phyloP scores from a whole-genome alignment of 2,888 invertebrate species.

The Ceramica pisi region DNA sequence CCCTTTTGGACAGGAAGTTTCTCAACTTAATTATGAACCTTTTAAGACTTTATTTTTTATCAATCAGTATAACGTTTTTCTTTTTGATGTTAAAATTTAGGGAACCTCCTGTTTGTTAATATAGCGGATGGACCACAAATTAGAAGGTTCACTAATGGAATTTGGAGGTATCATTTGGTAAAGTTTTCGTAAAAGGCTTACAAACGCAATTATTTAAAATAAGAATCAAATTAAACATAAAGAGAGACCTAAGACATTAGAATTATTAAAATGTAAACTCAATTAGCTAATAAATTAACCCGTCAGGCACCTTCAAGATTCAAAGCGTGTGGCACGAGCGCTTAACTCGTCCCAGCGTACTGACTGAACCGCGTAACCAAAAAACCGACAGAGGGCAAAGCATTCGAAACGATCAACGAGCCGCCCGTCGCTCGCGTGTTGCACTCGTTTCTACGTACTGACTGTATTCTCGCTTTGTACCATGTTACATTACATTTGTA shows the following conservation, averaged over 20 bases:
- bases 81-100: constrained; percentile 7
- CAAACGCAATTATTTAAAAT: not conserved
- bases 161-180: not conserved
- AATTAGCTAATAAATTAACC: not conserved
- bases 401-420: too few relatives aligned
- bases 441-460: too few relatives aligned
- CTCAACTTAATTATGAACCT: constrained; percentile 40
- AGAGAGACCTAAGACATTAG: too few relatives aligned
- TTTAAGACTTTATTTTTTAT: constrained; percentile 41
- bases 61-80: constrained; percentile 35
- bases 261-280: not conserved
- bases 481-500: too few relatives aligned
- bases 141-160: not conserved
- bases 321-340: too few relatives aligned
- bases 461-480: too few relatives aligned
- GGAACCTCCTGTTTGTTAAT: constrained; percentile 10
- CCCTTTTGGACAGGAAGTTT: constrained; percentile 32
- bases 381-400: too few relatives aligned
- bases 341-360: too few relatives aligned
- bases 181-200: not conserved
- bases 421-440: too few relatives aligned
- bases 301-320: too few relatives aligned
- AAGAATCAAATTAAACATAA: not conserved
- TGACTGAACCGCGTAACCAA: too few relatives aligned
- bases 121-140: constrained; percentile 17